Conservation (phyloP, 2,888 invertebrate species). For the Diarsia brunnea region DNA sequence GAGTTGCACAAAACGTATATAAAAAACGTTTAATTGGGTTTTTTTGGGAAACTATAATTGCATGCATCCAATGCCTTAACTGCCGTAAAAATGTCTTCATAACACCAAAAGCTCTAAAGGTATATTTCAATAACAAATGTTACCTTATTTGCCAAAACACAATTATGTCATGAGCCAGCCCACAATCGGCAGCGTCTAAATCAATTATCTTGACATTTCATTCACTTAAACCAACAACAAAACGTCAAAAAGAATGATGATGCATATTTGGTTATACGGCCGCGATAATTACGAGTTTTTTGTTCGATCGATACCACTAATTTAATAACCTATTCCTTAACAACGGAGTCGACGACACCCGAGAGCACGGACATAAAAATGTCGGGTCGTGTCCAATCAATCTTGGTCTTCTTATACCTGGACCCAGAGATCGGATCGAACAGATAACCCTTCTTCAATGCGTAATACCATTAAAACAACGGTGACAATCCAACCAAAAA, state of each 20-base stretch:
- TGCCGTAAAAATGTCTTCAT: not conserved
- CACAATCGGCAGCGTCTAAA: constrained; percentile 55
- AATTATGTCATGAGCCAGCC: constrained; percentile 46
- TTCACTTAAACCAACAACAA: constrained; percentile 70
- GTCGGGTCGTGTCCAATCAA: constrained; percentile 88
- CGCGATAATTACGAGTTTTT: constrained; percentile 81
- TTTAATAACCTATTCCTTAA: constrained; percentile 87
- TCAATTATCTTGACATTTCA: constrained; percentile 71
- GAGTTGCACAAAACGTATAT: constrained; percentile 26
- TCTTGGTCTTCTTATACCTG: constrained; percentile 87
- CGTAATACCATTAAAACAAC: constrained; percentile 91
- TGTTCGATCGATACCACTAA: constrained; percentile 84
- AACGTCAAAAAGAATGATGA: constrained; percentile 73
- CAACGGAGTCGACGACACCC: constrained; percentile 86
- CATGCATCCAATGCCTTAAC: not conserved
- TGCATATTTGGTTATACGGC: constrained; percentile 68
- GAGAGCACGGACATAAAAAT: constrained; percentile 87
- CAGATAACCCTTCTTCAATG: constrained; percentile 90
- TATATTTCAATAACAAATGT: constrained; percentile 33
- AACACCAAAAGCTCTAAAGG: not conserved
- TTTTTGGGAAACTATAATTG: not conserved
- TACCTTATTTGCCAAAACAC: constrained; percentile 56
- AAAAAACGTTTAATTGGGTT: not conserved
- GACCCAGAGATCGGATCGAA: constrained; percentile 84
- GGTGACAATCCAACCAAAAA: constrained; percentile 90